Percentiles rank a stretch among this genome's conserved stretches.
Conservation (phyloP, 2,797 vertebrate genomes). For the Sternotherus odoratus region DNA sequence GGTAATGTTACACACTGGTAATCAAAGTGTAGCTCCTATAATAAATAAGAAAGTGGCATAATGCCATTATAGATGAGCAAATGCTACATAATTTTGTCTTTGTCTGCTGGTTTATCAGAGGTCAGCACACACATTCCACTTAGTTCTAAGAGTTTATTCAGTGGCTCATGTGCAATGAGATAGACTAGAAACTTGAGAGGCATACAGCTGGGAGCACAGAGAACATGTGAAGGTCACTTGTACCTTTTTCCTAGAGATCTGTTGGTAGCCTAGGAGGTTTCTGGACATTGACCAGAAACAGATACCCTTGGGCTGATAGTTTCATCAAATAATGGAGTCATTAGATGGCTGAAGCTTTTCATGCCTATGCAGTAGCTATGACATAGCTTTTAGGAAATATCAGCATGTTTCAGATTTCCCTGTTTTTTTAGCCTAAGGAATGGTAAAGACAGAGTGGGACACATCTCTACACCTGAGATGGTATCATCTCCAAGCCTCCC, state of each 20-base stretch:
- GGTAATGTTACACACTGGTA: conserved; percentile 75
- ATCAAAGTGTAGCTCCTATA: conserved; percentile 76
- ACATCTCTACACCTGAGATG: conserved; percentile 23
- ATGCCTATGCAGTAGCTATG: background rate
- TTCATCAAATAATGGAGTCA: conserved; percentile 63
- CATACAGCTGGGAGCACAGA: conserved; percentile 18
- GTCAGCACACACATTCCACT: conserved; percentile 34
- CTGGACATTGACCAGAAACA: conserved; percentile 56
- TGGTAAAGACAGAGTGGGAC: conserved; percentile 51
- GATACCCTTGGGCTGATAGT: conserved; percentile 57
- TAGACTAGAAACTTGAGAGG: conserved; percentile 67
- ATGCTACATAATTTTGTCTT: conserved; percentile 66
- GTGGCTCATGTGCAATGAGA: conserved; percentile 44
- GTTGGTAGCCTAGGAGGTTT: conserved; percentile 63
- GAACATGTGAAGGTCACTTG: conserved; percentile 71
- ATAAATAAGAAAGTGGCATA: conserved; percentile 75
- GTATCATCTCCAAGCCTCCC: conserved; percentile 29
- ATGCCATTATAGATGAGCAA: conserved; percentile 44
- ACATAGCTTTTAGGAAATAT: conserved; percentile 66
- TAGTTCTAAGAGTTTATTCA: conserved; percentile 2
- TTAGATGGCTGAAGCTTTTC: conserved; percentile 64
- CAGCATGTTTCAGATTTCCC: conserved; percentile 73
- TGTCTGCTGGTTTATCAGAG: conserved; percentile 51
- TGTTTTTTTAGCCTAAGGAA: conserved; percentile 61
- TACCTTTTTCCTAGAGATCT: conserved; percentile 61